Base-by-base conservation (phyloP, 2,113 vertebrate genomes). In the Acrocephalus arundinaceus region DNA sequence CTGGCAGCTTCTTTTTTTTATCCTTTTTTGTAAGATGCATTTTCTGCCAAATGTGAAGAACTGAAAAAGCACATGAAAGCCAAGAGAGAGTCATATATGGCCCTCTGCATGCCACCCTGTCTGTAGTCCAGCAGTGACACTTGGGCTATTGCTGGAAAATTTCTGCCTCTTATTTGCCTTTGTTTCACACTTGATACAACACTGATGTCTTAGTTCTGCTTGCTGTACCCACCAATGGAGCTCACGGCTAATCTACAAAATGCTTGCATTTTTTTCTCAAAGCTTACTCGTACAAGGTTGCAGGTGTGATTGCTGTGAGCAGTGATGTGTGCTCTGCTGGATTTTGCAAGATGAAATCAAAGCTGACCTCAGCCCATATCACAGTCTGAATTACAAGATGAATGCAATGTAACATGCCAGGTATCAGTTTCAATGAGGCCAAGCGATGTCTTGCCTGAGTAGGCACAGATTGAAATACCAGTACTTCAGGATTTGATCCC, bases 31-130 rank as follows among this genome's bases (percentile, higher is more conserved):
- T 57, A 57, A 84, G 33, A 58, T 73, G 13, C 11, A 13, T 74
- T 91, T 93, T 94, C 51, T 87, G 87, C 71, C 78, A 90, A 86
- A 79, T 31, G 30, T 59, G 75, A 76, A 91, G 76, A 87, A 62
- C 41, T 41, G 33, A 70, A 87, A 79, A 96, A 79, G 30, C 16
- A 46, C 4, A 25, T 54, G 71, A 82, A 91, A 89, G 77, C 57
- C 88, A 70, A 89, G 52, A 83, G 16, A 35, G 15, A 81, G 61
- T 74, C 76, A 73, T 68, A 72, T 65, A 85, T 58, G 62, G 54
- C 37, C 20, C 68, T 89, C 57, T 68, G 27, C 9, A 4, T 54
- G 75, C 52, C 81, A 85, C 62, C 49, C 87, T 22, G 3, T 82
- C 48, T n/a, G 10, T 39, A 63, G 43, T 37, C 65, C 52, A 72